These are phyloP conservation scores for Grantiella picta DNA, from an alignment of 2,113 vertebrate species.

Conservation along the genomic window DNA sequence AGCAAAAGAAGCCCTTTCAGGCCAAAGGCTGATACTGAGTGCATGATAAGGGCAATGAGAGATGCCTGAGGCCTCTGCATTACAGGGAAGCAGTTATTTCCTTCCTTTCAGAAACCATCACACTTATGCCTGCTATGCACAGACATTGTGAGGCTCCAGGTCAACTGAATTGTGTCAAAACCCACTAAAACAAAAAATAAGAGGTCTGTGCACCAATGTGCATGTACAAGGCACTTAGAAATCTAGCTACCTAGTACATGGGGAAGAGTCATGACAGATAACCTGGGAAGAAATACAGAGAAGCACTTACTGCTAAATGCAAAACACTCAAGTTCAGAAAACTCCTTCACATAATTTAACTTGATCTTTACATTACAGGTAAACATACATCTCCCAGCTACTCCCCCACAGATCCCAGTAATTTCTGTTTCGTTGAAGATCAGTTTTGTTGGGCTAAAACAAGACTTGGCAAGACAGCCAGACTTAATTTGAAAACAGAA, in stretches of 20 bases:
- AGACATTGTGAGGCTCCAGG: background rate
- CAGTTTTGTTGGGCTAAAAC: background rate
- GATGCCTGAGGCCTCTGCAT: background rate
- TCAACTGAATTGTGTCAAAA: background rate
- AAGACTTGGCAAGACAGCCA: background rate
- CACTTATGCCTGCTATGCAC: background rate
- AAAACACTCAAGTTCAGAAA: background rate
- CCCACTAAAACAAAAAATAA: background rate
- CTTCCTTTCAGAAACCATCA: background rate
- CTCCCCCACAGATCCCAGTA: background rate
- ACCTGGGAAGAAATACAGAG: background rate
- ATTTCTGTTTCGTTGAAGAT: background rate
- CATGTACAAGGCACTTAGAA: background rate
- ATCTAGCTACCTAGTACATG: background rate
- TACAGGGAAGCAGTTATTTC: background rate
- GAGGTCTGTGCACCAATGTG: fast-evolving
- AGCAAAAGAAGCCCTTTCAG: background rate
- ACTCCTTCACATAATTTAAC: background rate
- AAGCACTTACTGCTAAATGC: background rate
- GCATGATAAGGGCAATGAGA: background rate
- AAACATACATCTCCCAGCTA: background rate
- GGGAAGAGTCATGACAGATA: fast-evolving
- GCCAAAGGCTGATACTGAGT: background rate
- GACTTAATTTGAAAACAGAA: background rate
- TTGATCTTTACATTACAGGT: background rate